These are phyloP conservation scores for Hipposideros armiger DNA, from an alignment of 2,113 vertebrate species.

Conservation along the genomic window DNA sequence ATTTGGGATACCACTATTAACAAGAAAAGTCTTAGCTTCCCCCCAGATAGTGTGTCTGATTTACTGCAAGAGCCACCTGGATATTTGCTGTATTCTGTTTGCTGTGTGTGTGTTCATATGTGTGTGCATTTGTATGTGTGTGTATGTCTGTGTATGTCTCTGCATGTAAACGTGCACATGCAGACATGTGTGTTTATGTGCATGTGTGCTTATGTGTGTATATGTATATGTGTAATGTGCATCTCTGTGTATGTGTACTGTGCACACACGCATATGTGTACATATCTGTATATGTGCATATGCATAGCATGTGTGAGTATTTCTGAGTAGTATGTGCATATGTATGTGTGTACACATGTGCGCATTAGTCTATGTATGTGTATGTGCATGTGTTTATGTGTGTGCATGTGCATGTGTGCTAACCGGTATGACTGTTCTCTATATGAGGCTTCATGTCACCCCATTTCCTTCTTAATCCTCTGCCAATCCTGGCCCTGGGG, in stretches of 20 bases:
- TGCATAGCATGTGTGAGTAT: background rate
- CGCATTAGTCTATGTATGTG: no score
- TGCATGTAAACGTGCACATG: background rate
- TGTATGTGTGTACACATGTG: fast-evolving
- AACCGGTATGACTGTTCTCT: background rate
- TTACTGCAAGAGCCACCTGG: background rate
- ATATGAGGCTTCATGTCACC: background rate
- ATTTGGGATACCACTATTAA: background rate
- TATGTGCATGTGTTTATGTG: no score
- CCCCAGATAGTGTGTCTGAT: background rate
- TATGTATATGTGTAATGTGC: background rate
- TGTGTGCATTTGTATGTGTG: background rate
- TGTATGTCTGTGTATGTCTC: no score
- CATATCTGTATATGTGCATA: fast-evolving
- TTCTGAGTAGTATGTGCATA: fast-evolving
- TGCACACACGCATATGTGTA: no score
- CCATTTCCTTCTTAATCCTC: background rate
- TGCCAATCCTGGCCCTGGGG: background rate
- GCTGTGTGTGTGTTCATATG: background rate
- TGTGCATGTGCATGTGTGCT: fast-evolving
- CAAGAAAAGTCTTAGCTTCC: background rate
- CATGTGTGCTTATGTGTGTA: no score
- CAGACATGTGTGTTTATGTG: no score
- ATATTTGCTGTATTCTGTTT: background rate
- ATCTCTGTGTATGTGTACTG: fast-evolving